These are phyloP conservation scores for Noctua pronuba DNA, from an alignment of 2,888 invertebrate genomes.

Conservation along the genomic window DNA sequence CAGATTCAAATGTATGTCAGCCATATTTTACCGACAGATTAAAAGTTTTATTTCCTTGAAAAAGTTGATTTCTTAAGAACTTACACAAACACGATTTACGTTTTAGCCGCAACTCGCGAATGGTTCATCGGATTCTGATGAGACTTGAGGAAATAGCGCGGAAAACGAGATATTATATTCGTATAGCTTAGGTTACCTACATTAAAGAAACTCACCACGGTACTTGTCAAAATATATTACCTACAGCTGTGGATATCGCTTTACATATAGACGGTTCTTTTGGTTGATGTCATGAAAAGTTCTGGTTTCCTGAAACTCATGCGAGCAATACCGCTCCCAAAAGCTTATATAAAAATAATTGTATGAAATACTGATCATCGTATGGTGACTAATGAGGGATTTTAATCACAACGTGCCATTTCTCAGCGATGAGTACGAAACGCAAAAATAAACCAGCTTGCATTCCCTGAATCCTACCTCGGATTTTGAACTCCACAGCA, in stretches of 20 bases:
- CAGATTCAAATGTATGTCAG: slow-evolving; percentile 22
- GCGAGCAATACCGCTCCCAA: slow-evolving; percentile 1
- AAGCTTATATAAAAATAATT: slow-evolving; percentile 43
- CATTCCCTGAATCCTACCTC: slow-evolving; percentile 79
- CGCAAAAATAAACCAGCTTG: slow-evolving; percentile 81
- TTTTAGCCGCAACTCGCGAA: slow-evolving; percentile 14
- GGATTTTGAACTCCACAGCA: slow-evolving; percentile 76
- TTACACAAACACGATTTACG: slow-evolving; percentile 20
- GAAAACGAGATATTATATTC: slow-evolving; percentile 4
- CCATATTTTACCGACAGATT: slow-evolving; percentile 26
- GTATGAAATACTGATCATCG: slow-evolving; percentile 56
- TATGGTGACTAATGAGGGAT: slow-evolving; percentile 80
- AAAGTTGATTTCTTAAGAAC: slow-evolving; percentile 14
- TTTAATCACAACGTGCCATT: slow-evolving; percentile 73
- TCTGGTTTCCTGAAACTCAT: slow-evolving; percentile 4
- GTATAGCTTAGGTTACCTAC: neutral
- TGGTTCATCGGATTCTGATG: slow-evolving; percentile 10
- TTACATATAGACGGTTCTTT: neutral
- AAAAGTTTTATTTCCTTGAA: slow-evolving; percentile 28
- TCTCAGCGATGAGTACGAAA: slow-evolving; percentile 69
- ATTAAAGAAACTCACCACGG: neutral
- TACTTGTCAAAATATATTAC: neutral
- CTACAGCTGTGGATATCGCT: neutral
- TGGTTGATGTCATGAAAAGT: neutral
- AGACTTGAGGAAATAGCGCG: neutral